Base-by-base conservation (phyloP, 2,113 vertebrate species). In the Aleadryas rufinucha region DNA sequence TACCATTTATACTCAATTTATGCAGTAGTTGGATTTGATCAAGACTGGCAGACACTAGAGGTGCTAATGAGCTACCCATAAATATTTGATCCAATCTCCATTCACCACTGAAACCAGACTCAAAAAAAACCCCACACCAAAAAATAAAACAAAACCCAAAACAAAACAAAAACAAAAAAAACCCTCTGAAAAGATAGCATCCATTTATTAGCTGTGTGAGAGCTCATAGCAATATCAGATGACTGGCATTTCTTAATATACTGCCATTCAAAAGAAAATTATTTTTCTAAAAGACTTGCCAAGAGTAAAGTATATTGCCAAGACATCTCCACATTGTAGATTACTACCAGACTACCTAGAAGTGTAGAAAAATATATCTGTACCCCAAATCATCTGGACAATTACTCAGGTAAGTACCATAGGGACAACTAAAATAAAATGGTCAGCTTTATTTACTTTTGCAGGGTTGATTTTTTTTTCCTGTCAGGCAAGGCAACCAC, bases 21-120 rank as follows among this genome's bases (percentile, higher is more conserved):
- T 69, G 59, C 49, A 35, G 70, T 56, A 63, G 61, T 33, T 92
- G 44, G 35, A 35, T 74, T 88, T 45, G 74, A 89, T 68, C 61
- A 94, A 83, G 74, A 79, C 70, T 83, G 68, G 66, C 57, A 83
- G 84, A 95, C 92, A 49, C 95, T 87, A 83, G 95, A 91, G 96
- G 94, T 89, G 93, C 97, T 74, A 91, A 87, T 60, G 81, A 95
- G 93, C 87, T 91, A 45, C 84, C 61, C 2, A 0, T 23, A 74
- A 74, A 91, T 41, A 21, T 81, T 49, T 82, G 75, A 84, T 78
- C 47, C 17, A 2, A 1, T 63, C 41, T 31, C 57, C 70, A 79
- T 90, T 68, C 69, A 74, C 45, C 41, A 41, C 59, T 71, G 53
- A 45, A 71, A 53, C 27, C 41, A 19, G 28, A 31, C 75, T 79